Conservation (phyloP, 2,113 vertebrate species). For the Camelus dromedarius region DNA sequence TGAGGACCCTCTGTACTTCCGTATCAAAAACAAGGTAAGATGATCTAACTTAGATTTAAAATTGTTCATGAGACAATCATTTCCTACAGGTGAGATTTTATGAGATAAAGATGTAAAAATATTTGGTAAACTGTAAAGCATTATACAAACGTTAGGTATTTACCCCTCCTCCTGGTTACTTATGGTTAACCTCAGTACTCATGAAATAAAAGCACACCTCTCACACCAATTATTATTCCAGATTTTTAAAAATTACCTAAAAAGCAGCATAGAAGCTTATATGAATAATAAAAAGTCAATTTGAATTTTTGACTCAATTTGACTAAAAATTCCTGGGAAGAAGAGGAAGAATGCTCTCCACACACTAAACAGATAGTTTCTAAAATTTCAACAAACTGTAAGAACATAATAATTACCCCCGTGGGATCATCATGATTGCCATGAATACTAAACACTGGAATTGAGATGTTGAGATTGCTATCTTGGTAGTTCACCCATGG, state of each 20-base stretch:
- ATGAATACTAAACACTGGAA: slow-evolving; percentile 98
- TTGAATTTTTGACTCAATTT: slow-evolving; percentile 3
- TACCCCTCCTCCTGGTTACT: neutral
- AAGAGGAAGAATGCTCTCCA: neutral
- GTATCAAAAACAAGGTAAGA: slow-evolving; percentile 26
- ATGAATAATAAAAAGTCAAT: slow-evolving; percentile 41
- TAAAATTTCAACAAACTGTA: neutral
- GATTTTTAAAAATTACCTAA: neutral
- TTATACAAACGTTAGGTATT: neutral
- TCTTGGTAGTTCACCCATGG: slow-evolving; percentile 99
- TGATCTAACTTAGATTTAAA: slow-evolving; percentile 50
- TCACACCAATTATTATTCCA: neutral
- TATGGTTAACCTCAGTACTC: neutral
- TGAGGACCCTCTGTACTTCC: neutral
- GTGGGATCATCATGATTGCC: slow-evolving; percentile 99
- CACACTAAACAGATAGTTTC: slow-evolving; percentile 29
- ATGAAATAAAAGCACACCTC: neutral
- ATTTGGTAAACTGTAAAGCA: neutral
- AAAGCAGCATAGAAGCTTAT: slow-evolving; percentile 7
- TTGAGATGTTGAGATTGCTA: slow-evolving; percentile 96
- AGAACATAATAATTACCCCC: slow-evolving; percentile 90
- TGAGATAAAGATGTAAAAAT: neutral
- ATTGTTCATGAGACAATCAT: neutral
- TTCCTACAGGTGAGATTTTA: neutral
- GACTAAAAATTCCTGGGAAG: neutral